Evolutionary conservation across 2,888 invertebrate genomes (phyloP), one percentile per base, ranked within the genome.

Genomic region (Celastrina argiolus): DNA sequence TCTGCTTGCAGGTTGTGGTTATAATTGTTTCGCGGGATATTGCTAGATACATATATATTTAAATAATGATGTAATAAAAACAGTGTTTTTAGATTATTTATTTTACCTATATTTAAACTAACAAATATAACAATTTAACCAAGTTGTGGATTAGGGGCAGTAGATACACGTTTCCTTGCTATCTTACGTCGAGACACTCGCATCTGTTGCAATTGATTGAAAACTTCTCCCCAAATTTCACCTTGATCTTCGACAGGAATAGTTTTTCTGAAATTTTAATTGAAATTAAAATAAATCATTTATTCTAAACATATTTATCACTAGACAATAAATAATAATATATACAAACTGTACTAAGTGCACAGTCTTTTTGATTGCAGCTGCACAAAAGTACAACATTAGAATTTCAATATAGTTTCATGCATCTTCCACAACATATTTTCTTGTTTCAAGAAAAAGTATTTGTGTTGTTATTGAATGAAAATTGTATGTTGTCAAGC

Each of bases 241-340:
- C 91, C 93, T 80, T 97, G 97, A 69, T 98, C 98, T 81, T 97
- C 97, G 74, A 96, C 95, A 10, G 97, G 95, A 75, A 98, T 96
- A 1, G 96, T 96, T 82, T 92, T 91, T 77, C 96, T 95, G 81
- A 14, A 91, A 90, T 22, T 22, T 12, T 22, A 51, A 51, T 5
- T 26, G 2, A 18, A 22, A 51, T 18, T 16, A 18, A 12, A 51
- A 51, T 22, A 36, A 69, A 4, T 45, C 16, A 41, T n/a, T 14
- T 56, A 1, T 14, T 3, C 22, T 56, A 6, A 2, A 26, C 56
- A 1, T 16, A n/a, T n/a, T n/a, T n/a, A n/a, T n/a, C n/a, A n/a
- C n/a, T n/a, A n/a, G n/a, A n/a, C n/a, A n/a, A n/a, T n/a, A n/a
- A n/a, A n/a, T n/a, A n/a, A n/a, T n/a, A n/a, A n/a, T n/a, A n/a